Evolutionary conservation across 1,140 invertebrate species (phyloP).

Genomic region (Choristoneura fumiferana): DNA sequence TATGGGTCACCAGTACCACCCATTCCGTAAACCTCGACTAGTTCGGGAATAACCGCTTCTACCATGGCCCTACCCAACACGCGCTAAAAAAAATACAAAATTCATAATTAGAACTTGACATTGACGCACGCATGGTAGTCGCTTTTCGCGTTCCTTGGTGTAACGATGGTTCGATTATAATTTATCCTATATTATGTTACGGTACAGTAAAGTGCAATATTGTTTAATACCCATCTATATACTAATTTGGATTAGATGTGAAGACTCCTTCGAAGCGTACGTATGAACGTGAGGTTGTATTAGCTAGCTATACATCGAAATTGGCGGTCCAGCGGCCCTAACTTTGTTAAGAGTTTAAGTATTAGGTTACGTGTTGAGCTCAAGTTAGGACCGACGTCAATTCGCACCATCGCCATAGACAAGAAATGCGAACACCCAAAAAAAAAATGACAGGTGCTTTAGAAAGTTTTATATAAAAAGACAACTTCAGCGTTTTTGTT

Average conservation of each 20-base stretch:
- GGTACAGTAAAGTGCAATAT: constrained; percentile 47
- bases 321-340: not conserved
- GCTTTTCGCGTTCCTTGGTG: constrained; percentile 9
- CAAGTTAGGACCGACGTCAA: too few relatives aligned
- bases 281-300: constrained; percentile 20
- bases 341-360: too few relatives aligned
- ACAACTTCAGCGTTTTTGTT: too few relatives aligned
- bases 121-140: constrained; percentile 22
- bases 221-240: constrained; percentile 40
- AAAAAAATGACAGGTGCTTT: too few relatives aligned
- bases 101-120: not conserved
- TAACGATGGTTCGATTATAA: constrained; percentile 28
- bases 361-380: too few relatives aligned
- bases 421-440: too few relatives aligned
- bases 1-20: not conserved
- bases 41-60: too few relatives aligned
- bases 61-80: not conserved
- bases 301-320: constrained; percentile 29
- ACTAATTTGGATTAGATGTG: constrained; percentile 37
- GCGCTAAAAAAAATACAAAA: too few relatives aligned
- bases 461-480: too few relatives aligned
- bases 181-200: constrained; percentile 39
- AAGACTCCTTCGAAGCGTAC: constrained; percentile 24
- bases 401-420: too few relatives aligned
- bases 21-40: not conserved